Conservation (phyloP, 2,888 invertebrate species). For the Koerneria pararmatus region DNA sequence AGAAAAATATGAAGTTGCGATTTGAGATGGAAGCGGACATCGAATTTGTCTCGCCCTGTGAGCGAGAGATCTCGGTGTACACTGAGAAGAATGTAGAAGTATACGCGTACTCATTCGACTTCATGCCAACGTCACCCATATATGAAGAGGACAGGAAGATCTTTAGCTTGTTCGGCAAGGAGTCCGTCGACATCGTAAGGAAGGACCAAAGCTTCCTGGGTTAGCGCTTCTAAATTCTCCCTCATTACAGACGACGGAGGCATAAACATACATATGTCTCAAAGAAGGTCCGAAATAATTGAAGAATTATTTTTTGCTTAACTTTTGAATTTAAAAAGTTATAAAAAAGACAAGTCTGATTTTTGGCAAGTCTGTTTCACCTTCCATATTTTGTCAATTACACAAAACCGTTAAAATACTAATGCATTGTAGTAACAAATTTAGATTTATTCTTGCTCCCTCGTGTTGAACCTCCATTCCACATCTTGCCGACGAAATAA, state of each 20-base stretch:
- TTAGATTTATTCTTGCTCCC: too few relatives aligned
- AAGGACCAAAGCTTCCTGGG: conserved; percentile 30
- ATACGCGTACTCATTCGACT: conserved; percentile 58
- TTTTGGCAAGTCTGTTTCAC: too few relatives aligned
- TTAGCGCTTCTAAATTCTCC: neutral
- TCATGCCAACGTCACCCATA: conserved; percentile 50
- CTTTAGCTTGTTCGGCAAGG: conserved; percentile 51
- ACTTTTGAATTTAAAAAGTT: too few relatives aligned
- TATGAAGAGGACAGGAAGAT: conserved; percentile 51
- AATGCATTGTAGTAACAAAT: too few relatives aligned
- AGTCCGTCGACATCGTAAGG: conserved; percentile 42
- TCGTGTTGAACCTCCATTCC: too few relatives aligned
- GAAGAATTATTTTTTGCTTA: too few relatives aligned
- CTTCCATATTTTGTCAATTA: too few relatives aligned
- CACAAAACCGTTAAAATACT: too few relatives aligned
- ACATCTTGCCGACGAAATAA: neutral
- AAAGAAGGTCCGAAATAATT: too few relatives aligned
- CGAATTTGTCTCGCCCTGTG: conserved; percentile 59
- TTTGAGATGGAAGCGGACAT: conserved; percentile 58
- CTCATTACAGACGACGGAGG: too few relatives aligned
- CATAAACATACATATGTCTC: neutral
- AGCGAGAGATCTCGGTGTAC: conserved; percentile 52
- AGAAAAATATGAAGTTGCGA: neutral
- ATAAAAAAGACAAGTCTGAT: too few relatives aligned
- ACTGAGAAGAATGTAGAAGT: conserved; percentile 42